These are phyloP conservation scores for Drosophila neonasuta DNA, from an alignment of 2,888 invertebrate species.

Conservation along the genomic window DNA sequence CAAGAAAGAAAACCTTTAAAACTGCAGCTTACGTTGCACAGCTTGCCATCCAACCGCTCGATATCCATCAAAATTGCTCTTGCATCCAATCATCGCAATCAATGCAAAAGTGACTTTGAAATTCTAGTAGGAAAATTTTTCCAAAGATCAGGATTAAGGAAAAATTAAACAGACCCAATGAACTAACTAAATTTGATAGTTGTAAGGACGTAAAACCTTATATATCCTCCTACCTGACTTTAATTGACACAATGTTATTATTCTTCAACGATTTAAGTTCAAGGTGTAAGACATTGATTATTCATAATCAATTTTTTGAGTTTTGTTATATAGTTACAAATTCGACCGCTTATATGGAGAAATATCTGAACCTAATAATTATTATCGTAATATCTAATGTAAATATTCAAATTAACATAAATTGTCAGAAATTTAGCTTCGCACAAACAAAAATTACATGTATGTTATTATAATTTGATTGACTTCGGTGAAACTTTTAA, in stretches of 20 bases:
- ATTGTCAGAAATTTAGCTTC: too few species aligned
- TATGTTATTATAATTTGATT: too few species aligned
- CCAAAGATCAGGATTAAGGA: neutral
- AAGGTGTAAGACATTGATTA: neutral
- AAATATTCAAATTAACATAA: conserved; percentile 13
- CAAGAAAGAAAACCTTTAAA: neutral
- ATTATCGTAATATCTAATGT: neutral
- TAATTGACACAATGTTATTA: neutral
- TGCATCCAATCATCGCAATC: neutral
- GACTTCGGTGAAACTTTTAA: too few species aligned
- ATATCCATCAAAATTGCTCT: neutral
- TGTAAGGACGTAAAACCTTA: neutral
- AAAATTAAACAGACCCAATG: neutral
- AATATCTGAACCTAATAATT: neutral
- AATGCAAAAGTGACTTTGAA: neutral
- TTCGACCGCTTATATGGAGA: neutral
- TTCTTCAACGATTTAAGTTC: neutral
- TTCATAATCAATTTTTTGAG: conserved; percentile 8
- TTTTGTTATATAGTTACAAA: conserved; percentile 1
- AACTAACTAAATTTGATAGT: neutral
- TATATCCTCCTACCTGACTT: neutral
- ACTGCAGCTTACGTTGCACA: neutral
- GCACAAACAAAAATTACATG: too few species aligned
- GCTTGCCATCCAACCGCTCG: neutral
- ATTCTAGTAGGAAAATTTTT: neutral